Evolutionary conservation across 2,797 vertebrate genomes (phyloP).

Genomic region (Odontamblyopus rebecca): DNA sequence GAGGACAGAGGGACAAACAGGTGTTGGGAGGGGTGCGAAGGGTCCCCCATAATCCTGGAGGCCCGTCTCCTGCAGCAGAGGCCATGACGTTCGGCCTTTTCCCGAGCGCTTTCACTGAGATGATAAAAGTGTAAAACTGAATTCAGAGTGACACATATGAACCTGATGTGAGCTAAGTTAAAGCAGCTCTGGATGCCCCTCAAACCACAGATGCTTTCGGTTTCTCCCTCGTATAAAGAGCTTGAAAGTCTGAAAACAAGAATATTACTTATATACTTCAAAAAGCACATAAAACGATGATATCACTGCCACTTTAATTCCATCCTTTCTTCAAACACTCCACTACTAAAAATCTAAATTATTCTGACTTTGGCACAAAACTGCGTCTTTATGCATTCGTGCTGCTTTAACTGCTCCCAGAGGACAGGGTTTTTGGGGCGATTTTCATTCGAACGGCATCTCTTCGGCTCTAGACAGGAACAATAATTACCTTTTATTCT

Average conservation of each 20-base stretch:
- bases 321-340: neutral
- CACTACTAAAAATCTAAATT: neutral
- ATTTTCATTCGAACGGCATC: neutral
- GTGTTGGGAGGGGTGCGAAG: too few species aligned
- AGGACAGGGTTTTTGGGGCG: neutral
- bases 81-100: too few species aligned
- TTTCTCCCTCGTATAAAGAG: too few species aligned
- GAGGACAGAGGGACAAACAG: too few species aligned
- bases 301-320: neutral
- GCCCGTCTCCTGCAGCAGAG: too few species aligned
- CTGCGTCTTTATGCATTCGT: neutral
- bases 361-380: slow-evolving; percentile 3
- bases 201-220: neutral
- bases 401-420: neutral
- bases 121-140: too few species aligned
- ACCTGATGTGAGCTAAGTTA: too few species aligned
- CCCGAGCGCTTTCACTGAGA: too few species aligned
- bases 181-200: neutral
- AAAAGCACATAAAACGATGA: neutral
- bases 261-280: neutral
- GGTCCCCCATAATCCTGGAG: too few species aligned
- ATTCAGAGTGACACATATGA: too few species aligned
- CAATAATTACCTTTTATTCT: slow-evolving; percentile 17
- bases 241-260: too few species aligned
- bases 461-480: neutral